These are phyloP conservation scores for Daktulosphaira vitifoliae DNA, from an alignment of 1,140 invertebrate species.

Conservation along the genomic window DNA sequence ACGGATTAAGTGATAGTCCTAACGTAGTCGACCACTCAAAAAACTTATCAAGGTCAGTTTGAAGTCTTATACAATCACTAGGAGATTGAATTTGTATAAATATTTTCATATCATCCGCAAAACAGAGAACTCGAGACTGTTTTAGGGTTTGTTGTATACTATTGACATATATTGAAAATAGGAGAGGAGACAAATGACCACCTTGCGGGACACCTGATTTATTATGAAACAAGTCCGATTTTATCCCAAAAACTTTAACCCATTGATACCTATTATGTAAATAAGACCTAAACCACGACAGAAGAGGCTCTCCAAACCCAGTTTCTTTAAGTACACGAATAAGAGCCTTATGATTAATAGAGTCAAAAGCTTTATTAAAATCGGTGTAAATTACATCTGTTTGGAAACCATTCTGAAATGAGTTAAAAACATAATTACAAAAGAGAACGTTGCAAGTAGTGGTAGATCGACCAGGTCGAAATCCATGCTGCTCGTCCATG, in stretches of 20 bases:
- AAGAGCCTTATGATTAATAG: neutral
- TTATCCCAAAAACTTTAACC: neutral
- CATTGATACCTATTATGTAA: neutral
- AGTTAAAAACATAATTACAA: neutral
- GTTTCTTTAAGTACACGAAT: neutral
- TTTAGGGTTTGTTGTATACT: neutral
- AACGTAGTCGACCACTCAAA: neutral
- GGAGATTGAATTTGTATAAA: neutral
- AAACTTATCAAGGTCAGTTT: neutral
- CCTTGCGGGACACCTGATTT: neutral
- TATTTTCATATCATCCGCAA: slow-evolving; percentile 3
- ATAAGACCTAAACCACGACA: neutral
- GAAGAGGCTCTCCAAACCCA: neutral
- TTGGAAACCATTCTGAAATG: neutral
- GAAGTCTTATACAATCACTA: neutral
- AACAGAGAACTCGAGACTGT: neutral
- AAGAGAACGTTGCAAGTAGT: neutral
- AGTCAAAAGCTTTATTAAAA: neutral
- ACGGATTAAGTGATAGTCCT: neutral
- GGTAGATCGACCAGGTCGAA: neutral
- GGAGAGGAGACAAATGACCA: neutral
- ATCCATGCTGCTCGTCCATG: neutral
- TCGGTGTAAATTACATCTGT: slow-evolving; percentile 1
- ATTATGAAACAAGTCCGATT: neutral
- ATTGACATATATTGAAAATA: neutral